Evolutionary conservation across 2,797 vertebrate species (phyloP).

Genomic region (Schizopygopsis malacanthus): DNA sequence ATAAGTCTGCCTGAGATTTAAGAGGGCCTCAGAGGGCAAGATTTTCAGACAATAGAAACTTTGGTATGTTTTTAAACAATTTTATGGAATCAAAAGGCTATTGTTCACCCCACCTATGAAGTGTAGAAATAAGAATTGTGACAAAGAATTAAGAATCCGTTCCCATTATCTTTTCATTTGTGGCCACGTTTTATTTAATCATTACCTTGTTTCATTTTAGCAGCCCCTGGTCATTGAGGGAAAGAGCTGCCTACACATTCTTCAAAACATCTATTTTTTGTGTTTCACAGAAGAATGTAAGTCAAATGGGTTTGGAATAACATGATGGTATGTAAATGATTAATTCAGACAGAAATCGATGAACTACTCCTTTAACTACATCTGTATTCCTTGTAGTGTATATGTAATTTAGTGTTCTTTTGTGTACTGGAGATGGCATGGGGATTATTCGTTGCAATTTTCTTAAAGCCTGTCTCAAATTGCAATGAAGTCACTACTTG

Average conservation of each 20-base stretch:
- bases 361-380: not conserved
- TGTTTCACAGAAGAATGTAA: not conserved
- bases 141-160: too few relatives aligned
- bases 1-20: too few relatives aligned
- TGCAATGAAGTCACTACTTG: not conserved
- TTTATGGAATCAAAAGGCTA: too few relatives aligned
- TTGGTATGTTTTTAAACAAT: too few relatives aligned
- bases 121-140: too few relatives aligned
- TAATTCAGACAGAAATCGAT: not conserved
- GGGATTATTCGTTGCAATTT: not conserved
- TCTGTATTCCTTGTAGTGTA: not conserved
- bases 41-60: too few relatives aligned
- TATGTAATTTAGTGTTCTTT: not conserved
- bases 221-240: not conserved
- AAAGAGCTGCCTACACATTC: not conserved
- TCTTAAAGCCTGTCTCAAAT: conserved; percentile 13
- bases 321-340: not conserved
- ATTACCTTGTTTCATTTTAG: not conserved
- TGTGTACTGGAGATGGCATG: not conserved
- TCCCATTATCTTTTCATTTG: too few relatives aligned
- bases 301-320: not conserved
- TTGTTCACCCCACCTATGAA: too few relatives aligned
- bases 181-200: too few relatives aligned
- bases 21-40: too few relatives aligned
- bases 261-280: not conserved